Evolutionary conservation across 1,140 invertebrate genomes (phyloP), one percentile per base, ranked within the genome.

Genomic region (Akabosia matsudoensis): DNA sequence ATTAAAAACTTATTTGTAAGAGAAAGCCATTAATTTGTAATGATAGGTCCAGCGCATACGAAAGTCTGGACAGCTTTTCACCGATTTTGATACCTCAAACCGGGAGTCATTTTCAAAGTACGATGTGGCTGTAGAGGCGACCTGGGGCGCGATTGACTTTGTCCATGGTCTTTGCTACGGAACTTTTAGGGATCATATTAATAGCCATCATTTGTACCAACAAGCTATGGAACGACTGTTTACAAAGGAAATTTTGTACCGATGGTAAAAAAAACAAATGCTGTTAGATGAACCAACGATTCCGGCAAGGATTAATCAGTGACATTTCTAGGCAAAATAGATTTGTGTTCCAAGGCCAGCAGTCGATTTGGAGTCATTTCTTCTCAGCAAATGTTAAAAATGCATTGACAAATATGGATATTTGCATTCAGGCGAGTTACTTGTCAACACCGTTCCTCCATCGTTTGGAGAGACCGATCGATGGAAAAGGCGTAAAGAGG

Each of bases 121-220:
- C 74, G 78, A 79, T 56, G 45, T 79, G 2, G 22, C 76, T 1
- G 70, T 77, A 10, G 78, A 79, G 24, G 67, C 76, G 13, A 61
- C 78, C 16, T 79, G 78, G 78, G 64, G 54, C 18, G 75, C 73
- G 28, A 61, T 79, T 33, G 75, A 79, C 22, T 72, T 77, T 61
- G 76, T 79, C 31, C 78, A 79, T 52, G 78, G 75, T 22, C 7
- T 74, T 31, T 79, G 78, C 31, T 79, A 76, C 71, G 73, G 52
- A 16, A 76, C 73, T 16, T 79, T 79, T 31, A 26, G 52, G 30
- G 72, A 75, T 13, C 74, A 76, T 33, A 51, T 67, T 3, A 79
- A 79, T 54, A 79, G 73, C 61, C 78, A 79, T 26, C 78, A 79
- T 56, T 61, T 75, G 28, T 79, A 77, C 74, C 70, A 73, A 1